A percentile compares a stretch with the other conserved stretches of the same genome.
Conservation (phyloP, 2,888 invertebrate genomes). For the Sepioteuthis lessoniana region DNA sequence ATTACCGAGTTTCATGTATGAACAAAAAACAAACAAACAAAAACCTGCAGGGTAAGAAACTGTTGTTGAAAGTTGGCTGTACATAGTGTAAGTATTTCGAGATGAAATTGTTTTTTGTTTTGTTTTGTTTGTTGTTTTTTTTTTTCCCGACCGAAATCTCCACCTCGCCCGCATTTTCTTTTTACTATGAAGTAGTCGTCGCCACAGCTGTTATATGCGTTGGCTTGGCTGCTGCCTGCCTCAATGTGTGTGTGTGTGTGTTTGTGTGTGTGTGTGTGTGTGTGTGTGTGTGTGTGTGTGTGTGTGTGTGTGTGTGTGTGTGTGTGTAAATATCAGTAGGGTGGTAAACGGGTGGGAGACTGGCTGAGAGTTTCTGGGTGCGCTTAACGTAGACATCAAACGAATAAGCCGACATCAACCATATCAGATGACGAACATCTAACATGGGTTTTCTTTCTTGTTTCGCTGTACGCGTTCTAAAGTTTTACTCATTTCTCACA, state of each 20-base stretch:
- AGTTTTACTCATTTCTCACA: not conserved
- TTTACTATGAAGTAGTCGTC: not conserved
- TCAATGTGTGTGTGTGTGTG: no score
- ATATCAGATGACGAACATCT: not conserved
- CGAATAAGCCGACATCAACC: not conserved
- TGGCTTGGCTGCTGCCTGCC: not conserved
- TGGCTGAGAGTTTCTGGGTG: not conserved
- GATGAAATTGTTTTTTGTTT: no score
- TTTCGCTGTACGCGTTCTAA: not conserved
- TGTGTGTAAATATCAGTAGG: not conserved
- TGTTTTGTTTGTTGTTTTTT: no score
- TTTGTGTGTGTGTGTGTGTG: not conserved
- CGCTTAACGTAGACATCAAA: not conserved
- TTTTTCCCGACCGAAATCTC: no score
- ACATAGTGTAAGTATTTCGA: no score
- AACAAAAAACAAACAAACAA: no score
- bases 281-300: no score
- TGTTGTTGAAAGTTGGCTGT: no score
- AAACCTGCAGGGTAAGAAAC: no score
- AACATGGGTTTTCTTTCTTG: not conserved
- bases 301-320: no score
- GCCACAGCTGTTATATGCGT: constrained; percentile 23
- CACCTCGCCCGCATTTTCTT: no score
- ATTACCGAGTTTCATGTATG: no score
- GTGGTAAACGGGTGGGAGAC: not conserved